Evolutionary conservation across 2,113 vertebrate genomes (phyloP).

Genomic region (Corythornis vintsioides): DNA sequence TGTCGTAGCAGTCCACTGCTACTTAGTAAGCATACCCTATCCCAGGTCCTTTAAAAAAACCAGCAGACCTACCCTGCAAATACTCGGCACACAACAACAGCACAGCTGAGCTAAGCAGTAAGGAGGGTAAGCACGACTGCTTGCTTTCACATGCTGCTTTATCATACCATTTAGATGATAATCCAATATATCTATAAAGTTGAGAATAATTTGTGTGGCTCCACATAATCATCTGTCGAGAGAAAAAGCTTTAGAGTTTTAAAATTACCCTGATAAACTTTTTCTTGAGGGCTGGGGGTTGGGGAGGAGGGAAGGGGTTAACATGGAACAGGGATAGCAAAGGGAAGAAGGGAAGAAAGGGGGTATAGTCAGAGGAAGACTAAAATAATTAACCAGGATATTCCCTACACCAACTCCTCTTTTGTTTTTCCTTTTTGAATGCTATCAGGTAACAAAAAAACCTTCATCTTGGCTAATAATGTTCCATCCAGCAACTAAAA

Average conservation of each 20-base stretch:
- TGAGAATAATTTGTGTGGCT: not conserved
- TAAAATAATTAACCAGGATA: slow-evolving; percentile 12
- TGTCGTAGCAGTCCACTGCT: not conserved
- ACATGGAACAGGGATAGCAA: not conserved
- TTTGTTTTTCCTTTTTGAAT: not conserved
- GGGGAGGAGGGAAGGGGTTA: not conserved
- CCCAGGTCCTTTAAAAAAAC: not conserved
- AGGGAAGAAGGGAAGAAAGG: not conserved
- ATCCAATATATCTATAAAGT: slow-evolving; percentile 1
- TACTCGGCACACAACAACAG: not conserved
- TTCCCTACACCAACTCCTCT: not conserved
- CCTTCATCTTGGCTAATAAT: not conserved
- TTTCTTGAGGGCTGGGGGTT: not conserved
- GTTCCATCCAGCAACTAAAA: not conserved
- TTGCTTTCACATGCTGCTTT: slow-evolving; percentile 13
- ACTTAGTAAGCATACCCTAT: not conserved
- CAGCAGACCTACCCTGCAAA: not conserved
- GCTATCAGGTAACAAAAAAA: not conserved
- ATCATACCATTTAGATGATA: slow-evolving; percentile 35
- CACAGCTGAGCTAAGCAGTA: not conserved
- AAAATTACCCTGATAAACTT: not conserved
- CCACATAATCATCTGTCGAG: not conserved
- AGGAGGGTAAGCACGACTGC: not conserved
- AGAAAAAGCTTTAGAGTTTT: not conserved
- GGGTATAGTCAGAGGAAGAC: not conserved